Conservation (phyloP, 2,888 invertebrate species). For the Apamea anceps region DNA sequence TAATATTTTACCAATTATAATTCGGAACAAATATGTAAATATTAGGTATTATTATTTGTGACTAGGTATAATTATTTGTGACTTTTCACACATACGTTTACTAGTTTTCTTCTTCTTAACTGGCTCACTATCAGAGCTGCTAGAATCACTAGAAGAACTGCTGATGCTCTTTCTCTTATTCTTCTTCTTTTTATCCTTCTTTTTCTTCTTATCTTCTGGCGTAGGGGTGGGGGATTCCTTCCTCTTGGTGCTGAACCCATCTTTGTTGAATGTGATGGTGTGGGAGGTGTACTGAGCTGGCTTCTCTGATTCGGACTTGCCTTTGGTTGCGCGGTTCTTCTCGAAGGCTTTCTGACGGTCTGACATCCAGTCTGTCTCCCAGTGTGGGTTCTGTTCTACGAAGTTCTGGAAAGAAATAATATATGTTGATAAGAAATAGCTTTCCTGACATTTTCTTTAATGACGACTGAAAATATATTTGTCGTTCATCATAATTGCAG, state of each 20-base stretch:
- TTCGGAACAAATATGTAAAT: not conserved
- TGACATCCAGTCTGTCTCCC: slow-evolving; percentile 96
- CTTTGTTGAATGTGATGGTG: slow-evolving; percentile 87
- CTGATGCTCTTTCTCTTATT: slow-evolving; percentile 84
- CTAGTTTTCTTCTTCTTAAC: slow-evolving; percentile 90
- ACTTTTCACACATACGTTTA: slow-evolving; percentile 68
- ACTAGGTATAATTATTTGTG: not conserved
- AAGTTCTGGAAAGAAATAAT: slow-evolving; percentile 91
- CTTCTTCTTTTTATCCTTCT: slow-evolving; percentile 86
- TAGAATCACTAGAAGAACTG: slow-evolving; percentile 76
- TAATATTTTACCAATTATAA: not conserved
- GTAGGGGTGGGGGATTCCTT: slow-evolving; percentile 74
- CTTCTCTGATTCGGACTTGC: slow-evolving; percentile 73
- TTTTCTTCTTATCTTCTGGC: slow-evolving; percentile 85
- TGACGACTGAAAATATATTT: not conserved
- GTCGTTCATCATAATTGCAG: not conserved
- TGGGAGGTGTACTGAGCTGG: slow-evolving; percentile 83
- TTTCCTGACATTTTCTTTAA: not conserved
- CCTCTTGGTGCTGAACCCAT: slow-evolving; percentile 86
- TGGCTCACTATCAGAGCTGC: slow-evolving; percentile 81
- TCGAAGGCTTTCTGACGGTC: slow-evolving; percentile 94
- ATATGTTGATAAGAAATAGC: not conserved
- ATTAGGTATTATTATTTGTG: not conserved
- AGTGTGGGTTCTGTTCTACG: slow-evolving; percentile 95
- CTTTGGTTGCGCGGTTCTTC: slow-evolving; percentile 79